Conservation (phyloP, 2,888 invertebrate genomes). For the Eristalis intricaria region DNA sequence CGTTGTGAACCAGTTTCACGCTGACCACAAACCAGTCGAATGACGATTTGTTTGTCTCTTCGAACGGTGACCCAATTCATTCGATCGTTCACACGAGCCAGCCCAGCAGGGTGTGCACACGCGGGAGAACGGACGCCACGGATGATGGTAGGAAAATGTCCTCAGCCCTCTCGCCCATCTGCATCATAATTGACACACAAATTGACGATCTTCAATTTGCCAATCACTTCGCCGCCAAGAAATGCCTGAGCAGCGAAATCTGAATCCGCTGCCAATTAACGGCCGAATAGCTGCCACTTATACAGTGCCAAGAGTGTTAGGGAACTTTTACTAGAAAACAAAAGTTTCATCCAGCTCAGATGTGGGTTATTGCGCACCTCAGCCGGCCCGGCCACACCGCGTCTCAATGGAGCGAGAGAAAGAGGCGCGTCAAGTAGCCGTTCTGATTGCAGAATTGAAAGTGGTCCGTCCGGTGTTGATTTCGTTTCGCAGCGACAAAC, state of each 20-base stretch:
- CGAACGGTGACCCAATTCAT: slow-evolving; percentile 55
- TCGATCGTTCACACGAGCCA: slow-evolving; percentile 1
- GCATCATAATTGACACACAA: neutral
- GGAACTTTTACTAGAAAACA: slow-evolving; percentile 53
- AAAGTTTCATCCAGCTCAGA: slow-evolving; percentile 35
- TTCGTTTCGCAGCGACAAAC: neutral
- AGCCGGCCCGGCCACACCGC: neutral
- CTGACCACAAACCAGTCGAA: neutral
- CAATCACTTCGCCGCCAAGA: slow-evolving; percentile 4
- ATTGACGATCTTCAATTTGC: slow-evolving; percentile 4
- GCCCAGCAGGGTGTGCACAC: neutral
- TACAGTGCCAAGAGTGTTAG: neutral
- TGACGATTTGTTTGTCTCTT: slow-evolving; percentile 38
- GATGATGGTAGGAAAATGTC: neutral
- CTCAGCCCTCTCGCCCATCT: neutral
- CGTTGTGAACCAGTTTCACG: slow-evolving; percentile 22
- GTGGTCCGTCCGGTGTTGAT: slow-evolving; percentile 26
- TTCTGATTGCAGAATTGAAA: slow-evolving; percentile 43
- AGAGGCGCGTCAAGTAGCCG: slow-evolving; percentile 35
- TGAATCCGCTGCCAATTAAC: slow-evolving; percentile 6
- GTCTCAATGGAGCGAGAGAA: neutral
- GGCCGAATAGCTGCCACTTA: neutral
- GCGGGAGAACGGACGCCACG: neutral
- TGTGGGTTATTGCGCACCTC: slow-evolving; percentile 27
- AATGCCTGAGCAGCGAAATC: slow-evolving; percentile 42